phyloP scores from a whole-genome alignment of 2,888 invertebrate genomes.

The Erebia aethiops region DNA sequence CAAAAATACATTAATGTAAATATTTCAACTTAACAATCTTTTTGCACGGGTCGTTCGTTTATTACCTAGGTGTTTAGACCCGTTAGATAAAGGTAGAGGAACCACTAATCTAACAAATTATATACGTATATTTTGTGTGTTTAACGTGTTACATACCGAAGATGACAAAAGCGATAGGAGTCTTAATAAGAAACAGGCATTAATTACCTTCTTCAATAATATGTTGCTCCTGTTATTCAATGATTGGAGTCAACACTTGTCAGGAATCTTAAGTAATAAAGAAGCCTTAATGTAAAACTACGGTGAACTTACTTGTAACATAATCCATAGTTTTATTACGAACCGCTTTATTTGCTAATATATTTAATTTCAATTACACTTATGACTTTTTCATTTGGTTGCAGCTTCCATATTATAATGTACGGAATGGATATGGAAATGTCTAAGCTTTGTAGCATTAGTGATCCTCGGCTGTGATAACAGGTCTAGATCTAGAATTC shows the following conservation, averaged over 20 bases:
- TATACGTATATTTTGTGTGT: no score
- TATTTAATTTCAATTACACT: constrained; percentile 31
- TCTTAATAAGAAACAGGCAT: no score
- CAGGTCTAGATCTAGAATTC: constrained; percentile 57
- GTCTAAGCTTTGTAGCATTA: constrained; percentile 75
- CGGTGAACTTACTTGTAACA: constrained; percentile 4
- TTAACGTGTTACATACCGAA: no score
- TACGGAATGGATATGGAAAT: constrained; percentile 82
- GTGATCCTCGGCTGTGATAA: constrained; percentile 78
- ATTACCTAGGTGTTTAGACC: background rate
- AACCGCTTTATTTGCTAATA: constrained; percentile 13
- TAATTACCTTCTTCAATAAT: no score
- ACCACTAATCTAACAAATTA: background rate
- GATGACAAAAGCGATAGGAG: no score
- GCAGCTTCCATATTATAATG: constrained; percentile 76
- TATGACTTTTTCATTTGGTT: constrained; percentile 63
- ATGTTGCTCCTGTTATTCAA: no score
- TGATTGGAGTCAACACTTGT: no score
- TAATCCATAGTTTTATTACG: constrained; percentile 21
- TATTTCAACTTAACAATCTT: background rate
- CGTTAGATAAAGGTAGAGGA: background rate
- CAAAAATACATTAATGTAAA: background rate
- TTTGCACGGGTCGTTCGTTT: background rate
- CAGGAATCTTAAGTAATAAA: no score
- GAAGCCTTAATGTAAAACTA: no score